Evolutionary conservation across 2,797 vertebrate genomes (phyloP).

Genomic region (Acanthopagrus latus): DNA sequence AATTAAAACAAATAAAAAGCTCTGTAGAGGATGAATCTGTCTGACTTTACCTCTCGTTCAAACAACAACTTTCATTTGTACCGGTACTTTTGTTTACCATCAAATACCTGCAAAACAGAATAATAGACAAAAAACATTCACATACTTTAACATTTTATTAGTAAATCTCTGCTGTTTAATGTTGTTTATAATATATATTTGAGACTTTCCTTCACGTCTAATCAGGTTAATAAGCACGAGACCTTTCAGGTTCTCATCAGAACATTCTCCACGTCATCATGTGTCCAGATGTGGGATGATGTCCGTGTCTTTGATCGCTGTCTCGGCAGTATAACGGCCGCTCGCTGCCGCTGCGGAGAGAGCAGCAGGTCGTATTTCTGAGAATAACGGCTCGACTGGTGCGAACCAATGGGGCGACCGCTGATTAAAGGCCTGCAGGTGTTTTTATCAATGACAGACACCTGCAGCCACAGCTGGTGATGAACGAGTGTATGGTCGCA

Average conservation of each 20-base stretch:
- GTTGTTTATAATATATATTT: background rate
- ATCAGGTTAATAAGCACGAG: background rate
- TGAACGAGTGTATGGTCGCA: slow-evolving; percentile 52
- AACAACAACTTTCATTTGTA: too few species aligned
- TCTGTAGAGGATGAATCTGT: too few species aligned
- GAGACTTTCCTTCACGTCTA: too few species aligned
- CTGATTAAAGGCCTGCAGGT: slow-evolving; percentile 71
- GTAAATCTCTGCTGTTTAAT: background rate
- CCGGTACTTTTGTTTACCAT: too few species aligned
- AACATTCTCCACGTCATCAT: slow-evolving; percentile 1
- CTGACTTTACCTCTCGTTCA: too few species aligned
- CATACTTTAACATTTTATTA: too few species aligned
- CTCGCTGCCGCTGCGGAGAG: slow-evolving; percentile 3
- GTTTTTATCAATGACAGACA: slow-evolving; percentile 68
- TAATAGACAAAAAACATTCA: too few species aligned
- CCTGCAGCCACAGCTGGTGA: slow-evolving; percentile 59
- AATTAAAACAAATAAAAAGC: too few species aligned
- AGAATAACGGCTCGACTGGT: slow-evolving; percentile 36
- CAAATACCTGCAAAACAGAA: too few species aligned
- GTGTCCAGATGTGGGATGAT: slow-evolving; percentile 6
- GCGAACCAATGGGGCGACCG: slow-evolving; percentile 33
- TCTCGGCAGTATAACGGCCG: background rate
- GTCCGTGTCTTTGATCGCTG: background rate
- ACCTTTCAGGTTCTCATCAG: background rate
- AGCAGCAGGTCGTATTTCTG: slow-evolving; percentile 29